A percentile compares a stretch with the other conserved stretches of the same genome.
Evolutionary conservation across 2,797 vertebrate species (phyloP).

Genomic region (Hemitrygon akajei): DNA sequence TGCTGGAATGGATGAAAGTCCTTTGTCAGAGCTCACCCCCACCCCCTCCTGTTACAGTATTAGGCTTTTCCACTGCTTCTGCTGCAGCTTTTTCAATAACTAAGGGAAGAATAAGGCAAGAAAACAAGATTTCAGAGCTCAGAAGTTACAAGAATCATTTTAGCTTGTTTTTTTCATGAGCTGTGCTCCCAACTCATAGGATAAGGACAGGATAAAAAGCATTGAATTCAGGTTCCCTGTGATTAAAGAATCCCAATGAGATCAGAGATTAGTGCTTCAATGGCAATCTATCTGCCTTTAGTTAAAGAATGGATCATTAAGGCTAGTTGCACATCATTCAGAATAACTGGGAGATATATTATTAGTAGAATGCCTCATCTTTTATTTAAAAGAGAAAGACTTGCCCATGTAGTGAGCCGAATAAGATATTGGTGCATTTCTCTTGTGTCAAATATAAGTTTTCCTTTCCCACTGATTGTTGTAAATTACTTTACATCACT

Average conservation of each 20-base stretch:
- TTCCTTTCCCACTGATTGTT: background rate
- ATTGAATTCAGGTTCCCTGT: background rate
- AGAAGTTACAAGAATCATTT: background rate
- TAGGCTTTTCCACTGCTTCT: background rate
- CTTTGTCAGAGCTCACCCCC: background rate
- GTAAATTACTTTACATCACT: background rate
- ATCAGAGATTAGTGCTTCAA: background rate
- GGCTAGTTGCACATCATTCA: background rate
- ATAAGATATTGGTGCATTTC: background rate
- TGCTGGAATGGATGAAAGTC: background rate
- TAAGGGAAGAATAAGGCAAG: background rate
- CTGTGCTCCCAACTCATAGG: background rate
- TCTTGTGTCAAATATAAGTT: background rate
- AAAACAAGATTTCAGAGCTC: background rate
- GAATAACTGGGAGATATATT: background rate
- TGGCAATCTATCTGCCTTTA: background rate
- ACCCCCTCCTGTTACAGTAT: background rate
- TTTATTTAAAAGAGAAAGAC: background rate
- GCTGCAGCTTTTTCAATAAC: background rate
- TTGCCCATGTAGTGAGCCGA: background rate
- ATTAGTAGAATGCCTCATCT: background rate
- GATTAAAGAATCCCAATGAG: background rate
- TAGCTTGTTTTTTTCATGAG: background rate
- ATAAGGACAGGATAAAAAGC: background rate
- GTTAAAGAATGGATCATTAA: background rate